A percentile compares a stretch with the other conserved stretches of the same genome.
Evolutionary conservation across 2,888 invertebrate genomes (phyloP).

Genomic region (Epirrhoe alternata): DNA sequence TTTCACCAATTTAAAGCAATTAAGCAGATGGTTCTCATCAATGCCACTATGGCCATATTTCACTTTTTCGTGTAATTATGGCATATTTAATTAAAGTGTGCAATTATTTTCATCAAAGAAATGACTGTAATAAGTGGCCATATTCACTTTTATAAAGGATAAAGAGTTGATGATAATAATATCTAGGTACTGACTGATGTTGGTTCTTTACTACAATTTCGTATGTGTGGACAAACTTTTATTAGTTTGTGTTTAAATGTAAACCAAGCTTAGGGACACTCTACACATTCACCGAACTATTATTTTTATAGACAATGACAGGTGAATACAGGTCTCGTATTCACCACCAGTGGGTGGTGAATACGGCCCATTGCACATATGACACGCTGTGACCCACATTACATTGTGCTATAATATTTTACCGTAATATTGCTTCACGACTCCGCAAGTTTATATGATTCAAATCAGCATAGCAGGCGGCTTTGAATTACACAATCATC

Average conservation of each 20-base stretch:
- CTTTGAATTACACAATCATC: background rate
- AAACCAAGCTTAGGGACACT: background rate
- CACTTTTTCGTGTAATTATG: conserved; percentile 16
- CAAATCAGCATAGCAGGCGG: background rate
- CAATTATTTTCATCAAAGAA: conserved; percentile 1
- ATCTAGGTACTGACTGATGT: no score
- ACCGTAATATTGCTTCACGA: background rate
- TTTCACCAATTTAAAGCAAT: conserved; percentile 10
- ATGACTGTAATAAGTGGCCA: no score
- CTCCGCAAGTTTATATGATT: background rate
- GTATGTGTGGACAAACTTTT: no score
- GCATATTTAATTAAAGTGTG: conserved; percentile 6
- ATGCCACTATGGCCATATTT: conserved; percentile 9
- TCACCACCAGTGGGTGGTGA: no score
- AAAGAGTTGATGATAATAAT: no score
- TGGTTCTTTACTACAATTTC: no score
- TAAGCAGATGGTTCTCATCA: conserved; percentile 19
- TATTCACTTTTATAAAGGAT: no score
- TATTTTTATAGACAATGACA: no score
- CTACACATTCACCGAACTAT: no score
- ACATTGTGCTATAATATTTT: background rate
- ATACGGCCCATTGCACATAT: no score
- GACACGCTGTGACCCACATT: background rate
- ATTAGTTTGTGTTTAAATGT: background rate
- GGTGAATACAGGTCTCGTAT: no score